Conservation (phyloP, 2,888 invertebrate genomes). For the Vesta saturnalis region DNA sequence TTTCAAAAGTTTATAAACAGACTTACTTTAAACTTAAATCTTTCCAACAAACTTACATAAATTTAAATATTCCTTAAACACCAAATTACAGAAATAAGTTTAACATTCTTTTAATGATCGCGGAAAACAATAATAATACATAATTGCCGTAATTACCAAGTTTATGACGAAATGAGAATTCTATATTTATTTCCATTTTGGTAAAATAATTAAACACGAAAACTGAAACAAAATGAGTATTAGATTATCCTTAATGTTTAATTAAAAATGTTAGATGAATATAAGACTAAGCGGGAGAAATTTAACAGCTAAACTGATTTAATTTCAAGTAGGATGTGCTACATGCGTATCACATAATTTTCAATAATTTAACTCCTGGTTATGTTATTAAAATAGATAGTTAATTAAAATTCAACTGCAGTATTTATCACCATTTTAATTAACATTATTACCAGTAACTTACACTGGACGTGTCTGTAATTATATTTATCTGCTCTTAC, state of each 20-base stretch:
- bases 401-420: slow-evolving; percentile 27
- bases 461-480: slow-evolving; percentile 23
- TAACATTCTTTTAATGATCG: too few relatives aligned
- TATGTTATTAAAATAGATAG: slow-evolving; percentile 15
- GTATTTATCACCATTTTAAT: slow-evolving; percentile 29
- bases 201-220: not conserved
- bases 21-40: too few relatives aligned
- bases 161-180: too few relatives aligned
- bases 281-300: not conserved
- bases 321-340: not conserved
- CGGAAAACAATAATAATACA: too few relatives aligned
- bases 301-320: not conserved
- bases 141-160: too few relatives aligned
- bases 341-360: slow-evolving; percentile 1
- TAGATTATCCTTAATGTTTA: not conserved
- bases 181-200: too few relatives aligned
- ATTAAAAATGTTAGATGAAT: not conserved
- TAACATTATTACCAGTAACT: slow-evolving; percentile 26
- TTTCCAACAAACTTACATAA: too few relatives aligned
- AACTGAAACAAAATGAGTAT: not conserved
- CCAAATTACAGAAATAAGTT: too few relatives aligned
- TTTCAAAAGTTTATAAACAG: too few relatives aligned
- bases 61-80: too few relatives aligned
- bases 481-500: slow-evolving; percentile 33
- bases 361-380: slow-evolving; percentile 1